Base-by-base conservation (phyloP, 2,888 invertebrate genomes). In the Cyclophora albipunctata region DNA sequence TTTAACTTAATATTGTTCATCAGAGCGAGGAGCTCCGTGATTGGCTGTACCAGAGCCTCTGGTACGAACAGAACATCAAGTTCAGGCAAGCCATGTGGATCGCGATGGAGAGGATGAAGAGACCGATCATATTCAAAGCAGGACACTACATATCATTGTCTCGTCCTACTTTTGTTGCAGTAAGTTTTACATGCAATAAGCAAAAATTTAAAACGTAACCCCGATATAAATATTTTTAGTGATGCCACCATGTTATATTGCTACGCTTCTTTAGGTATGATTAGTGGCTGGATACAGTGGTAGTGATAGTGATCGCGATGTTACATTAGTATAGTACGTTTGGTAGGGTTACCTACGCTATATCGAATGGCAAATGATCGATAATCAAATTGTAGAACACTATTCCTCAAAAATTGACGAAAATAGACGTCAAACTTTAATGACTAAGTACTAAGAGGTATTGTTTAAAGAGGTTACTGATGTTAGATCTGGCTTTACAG, bases 71-170 rank as follows among this genome's bases (percentile, higher is more conserved):
- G 63, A 71, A 82, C 49, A 60, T 59, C 0, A 66, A 65, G 51
- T 90, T 90, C 62, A 76, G 75, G 20, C 77, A 76, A 5, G 69
- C 72, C 3, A 63, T 91, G 34, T 67, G 85, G 50, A 79, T 91
- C 45, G 84, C 90, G 3, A 80, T 91, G 78, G 80, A 86, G 58
- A 76, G 89, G 2, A 85, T 90, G 64, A 89, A 90, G 60, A 77
- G 73, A 3, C 82, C 87, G 0, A 81, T 86, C 6, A 72, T 84
- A 3, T 86, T 91, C 52, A 84, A 78, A 50, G 91, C 90, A 7
- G 91, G 90, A 0, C 84, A 84, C 47, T 89, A 89, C 55, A 87
- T 91, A 43, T 76, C 90, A 0, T 70, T 91, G 33, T 86, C 87
- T 2, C 67, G 90, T 47, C 84, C 87, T 34, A 90, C 90, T 1